A percentile compares a stretch with the other conserved stretches of the same genome.
Evolutionary conservation across 2,113 vertebrate species (phyloP).

Genomic region (Catharus minimus): DNA sequence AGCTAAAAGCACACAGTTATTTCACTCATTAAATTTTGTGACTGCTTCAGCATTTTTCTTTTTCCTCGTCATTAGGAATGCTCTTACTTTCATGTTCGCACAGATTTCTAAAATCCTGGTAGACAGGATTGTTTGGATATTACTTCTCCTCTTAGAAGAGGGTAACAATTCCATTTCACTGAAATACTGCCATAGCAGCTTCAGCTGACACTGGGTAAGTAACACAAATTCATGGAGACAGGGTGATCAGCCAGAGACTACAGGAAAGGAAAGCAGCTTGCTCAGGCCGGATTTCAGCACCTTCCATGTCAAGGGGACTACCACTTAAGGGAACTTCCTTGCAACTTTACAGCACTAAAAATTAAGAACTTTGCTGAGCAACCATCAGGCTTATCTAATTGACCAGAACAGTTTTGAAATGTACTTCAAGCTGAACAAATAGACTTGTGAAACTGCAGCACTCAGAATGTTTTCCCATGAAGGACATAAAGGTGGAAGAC

Average conservation of each 20-base stretch:
- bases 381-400: conserved; percentile 10
- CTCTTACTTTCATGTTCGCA: not conserved
- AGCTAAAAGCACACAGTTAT: not conserved
- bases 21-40: not conserved
- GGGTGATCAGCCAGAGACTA: not conserved
- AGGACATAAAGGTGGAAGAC: not conserved
- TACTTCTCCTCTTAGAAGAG: not conserved
- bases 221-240: not conserved
- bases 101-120: not conserved
- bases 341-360: not conserved
- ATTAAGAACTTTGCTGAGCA: conserved; percentile 12
- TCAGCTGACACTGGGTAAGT: not conserved
- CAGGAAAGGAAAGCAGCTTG: not conserved
- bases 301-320: not conserved
- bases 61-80: not conserved
- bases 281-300: not conserved
- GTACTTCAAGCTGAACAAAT: conserved; percentile 6
- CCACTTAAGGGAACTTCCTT: not conserved
- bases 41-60: not conserved
- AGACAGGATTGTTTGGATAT: not conserved
- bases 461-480: not conserved
- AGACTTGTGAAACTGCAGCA: not conserved
- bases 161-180: not conserved
- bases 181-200: not conserved
- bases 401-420: conserved; percentile 21